Evolutionary conservation across 2,888 invertebrate genomes (phyloP).

Genomic region (Chymomyza caudatula): DNA sequence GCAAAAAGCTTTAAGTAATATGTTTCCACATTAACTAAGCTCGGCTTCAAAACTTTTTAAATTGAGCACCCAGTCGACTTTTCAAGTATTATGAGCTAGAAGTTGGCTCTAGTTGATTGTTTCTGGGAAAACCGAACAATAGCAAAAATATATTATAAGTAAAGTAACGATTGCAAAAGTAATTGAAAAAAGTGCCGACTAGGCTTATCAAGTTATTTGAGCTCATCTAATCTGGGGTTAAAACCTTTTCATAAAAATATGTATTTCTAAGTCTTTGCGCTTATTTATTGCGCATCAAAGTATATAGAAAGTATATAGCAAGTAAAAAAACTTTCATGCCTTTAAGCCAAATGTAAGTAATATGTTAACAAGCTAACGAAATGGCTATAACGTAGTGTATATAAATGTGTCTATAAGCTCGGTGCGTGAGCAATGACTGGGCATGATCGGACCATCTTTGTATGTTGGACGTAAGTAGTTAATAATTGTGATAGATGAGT

Average conservation of each 20-base stretch:
- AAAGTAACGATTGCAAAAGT: neutral
- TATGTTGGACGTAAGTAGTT: conserved; percentile 8
- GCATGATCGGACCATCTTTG: neutral
- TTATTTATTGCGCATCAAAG: conserved; percentile 1
- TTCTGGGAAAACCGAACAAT: neutral
- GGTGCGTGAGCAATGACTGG: neutral
- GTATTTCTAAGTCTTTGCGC: neutral
- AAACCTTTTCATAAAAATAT: conserved; percentile 22
- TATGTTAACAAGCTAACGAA: neutral
- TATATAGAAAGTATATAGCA: neutral
- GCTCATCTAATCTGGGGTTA: conserved; percentile 43
- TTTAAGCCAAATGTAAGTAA: neutral
- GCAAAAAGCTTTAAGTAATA: neutral
- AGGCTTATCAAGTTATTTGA: conserved; percentile 47
- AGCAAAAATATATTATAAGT: neutral
- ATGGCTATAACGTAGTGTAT: conserved; percentile 1
- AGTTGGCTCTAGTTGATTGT: neutral
- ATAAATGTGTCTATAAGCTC: neutral
- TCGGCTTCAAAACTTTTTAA: too few relatives aligned
- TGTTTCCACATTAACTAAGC: too few relatives aligned
- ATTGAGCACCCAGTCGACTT: too few relatives aligned
- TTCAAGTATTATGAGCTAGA: too few relatives aligned
- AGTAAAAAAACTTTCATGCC: neutral
- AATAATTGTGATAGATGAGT: conserved; percentile 46
- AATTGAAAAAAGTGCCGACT: conserved; percentile 34